A percentile compares a stretch with the other conserved stretches of the same genome.
Conservation (phyloP, 2,888 invertebrate species). For the Agrochola litura region DNA sequence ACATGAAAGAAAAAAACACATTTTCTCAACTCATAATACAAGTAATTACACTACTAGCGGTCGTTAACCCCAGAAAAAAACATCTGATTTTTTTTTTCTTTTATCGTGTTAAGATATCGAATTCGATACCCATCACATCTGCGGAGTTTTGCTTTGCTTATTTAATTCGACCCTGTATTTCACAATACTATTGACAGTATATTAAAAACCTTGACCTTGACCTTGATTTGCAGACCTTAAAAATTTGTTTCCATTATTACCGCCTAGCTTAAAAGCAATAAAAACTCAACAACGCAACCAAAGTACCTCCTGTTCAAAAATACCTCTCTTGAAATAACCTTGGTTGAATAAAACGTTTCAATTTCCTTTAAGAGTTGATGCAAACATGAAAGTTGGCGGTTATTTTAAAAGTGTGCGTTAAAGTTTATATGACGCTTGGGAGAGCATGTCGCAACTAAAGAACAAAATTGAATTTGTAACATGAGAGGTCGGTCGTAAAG, state of each 20-base stretch:
- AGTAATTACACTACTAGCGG: no score
- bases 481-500: constrained; percentile 75
- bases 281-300: constrained; percentile 50
- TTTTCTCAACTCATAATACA: no score
- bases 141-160: no score
- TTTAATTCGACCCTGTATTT: background rate
- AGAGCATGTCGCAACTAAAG: constrained; percentile 73
- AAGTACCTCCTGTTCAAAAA: constrained; percentile 59
- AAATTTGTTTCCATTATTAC: constrained; percentile 57
- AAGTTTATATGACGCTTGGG: constrained; percentile 74
- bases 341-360: constrained; percentile 69
- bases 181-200: constrained; percentile 11
- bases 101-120: no score
- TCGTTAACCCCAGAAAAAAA: no score
- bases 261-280: constrained; percentile 35
- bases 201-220: constrained; percentile 24
- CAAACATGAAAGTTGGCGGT: constrained; percentile 75
- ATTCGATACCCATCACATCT: no score
- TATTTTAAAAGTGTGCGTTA: constrained; percentile 77
- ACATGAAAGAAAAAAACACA: no score
- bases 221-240: background rate
- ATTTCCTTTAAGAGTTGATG: constrained; percentile 71
- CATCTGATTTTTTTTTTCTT: no score
- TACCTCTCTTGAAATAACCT: constrained; percentile 64
- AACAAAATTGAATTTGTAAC: constrained; percentile 84